These are phyloP conservation scores for Astur gentilis DNA, from an alignment of 2,113 vertebrate species.

Conservation along the genomic window DNA sequence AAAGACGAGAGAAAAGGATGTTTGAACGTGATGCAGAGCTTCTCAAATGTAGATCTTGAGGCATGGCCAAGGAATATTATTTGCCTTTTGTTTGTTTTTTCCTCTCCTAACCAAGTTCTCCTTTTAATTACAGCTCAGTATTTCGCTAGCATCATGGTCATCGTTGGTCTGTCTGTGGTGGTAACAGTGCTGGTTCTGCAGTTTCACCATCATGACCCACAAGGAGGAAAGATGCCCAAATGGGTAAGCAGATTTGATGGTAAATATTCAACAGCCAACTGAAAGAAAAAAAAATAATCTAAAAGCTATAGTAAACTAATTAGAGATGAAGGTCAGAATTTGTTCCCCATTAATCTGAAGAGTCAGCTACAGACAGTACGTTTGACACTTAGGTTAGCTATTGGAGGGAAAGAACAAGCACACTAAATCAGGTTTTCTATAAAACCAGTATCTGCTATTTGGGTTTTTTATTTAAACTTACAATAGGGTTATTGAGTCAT, in stretches of 20 bases:
- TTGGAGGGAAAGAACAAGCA: not conserved
- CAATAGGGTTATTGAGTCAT: not conserved
- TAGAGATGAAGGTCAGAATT: not conserved
- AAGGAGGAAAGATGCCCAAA: constrained; percentile 89
- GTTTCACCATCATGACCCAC: constrained; percentile 89
- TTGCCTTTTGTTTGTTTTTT: not conserved
- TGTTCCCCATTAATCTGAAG: not conserved
- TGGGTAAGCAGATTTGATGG: constrained; percentile 73
- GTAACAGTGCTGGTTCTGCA: constrained; percentile 90
- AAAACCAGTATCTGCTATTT: not conserved
- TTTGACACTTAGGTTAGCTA: not conserved
- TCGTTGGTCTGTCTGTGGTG: constrained; percentile 87
- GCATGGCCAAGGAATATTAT: not conserved
- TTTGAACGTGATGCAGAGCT: not conserved
- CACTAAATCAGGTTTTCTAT: not conserved
- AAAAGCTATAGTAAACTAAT: not conserved
- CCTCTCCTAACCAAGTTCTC: not conserved
- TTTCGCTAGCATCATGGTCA: constrained; percentile 91
- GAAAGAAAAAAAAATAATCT: not conserved
- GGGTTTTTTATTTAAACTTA: not conserved
- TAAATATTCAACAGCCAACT: not conserved
- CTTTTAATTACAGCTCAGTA: constrained; percentile 80
- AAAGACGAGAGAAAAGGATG: not conserved
- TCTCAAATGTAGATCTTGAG: not conserved
- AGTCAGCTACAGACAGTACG: not conserved